A percentile compares a stretch with the other conserved stretches of the same genome.
These are phyloP conservation scores for Zingel zingel DNA, from an alignment of 2,113 vertebrate genomes.

Conservation along the genomic window DNA sequence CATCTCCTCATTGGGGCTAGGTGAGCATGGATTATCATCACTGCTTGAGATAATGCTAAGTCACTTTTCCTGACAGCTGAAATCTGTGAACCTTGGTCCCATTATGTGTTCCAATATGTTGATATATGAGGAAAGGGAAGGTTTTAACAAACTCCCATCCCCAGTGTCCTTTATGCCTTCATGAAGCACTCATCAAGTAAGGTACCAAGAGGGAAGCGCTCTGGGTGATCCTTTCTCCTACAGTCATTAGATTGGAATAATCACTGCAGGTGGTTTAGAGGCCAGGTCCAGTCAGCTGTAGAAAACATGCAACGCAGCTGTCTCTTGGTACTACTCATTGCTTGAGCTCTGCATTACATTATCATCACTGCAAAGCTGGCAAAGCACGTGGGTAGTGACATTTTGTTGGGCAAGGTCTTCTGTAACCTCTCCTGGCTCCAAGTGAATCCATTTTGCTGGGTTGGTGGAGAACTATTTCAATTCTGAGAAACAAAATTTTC, in stretches of 20 bases:
- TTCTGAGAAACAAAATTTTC: not conserved
- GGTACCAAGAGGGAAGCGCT: constrained; percentile 30
- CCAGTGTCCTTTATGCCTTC: constrained; percentile 38
- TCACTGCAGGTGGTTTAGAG: constrained; percentile 46
- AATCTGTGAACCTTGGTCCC: constrained; percentile 53
- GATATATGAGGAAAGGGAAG: constrained; percentile 18
- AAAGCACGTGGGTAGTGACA: not conserved
- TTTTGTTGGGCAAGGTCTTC: constrained; percentile 4
- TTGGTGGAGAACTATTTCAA: not conserved
- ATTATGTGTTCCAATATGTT: constrained; percentile 37
- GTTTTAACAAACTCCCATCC: constrained; percentile 24
- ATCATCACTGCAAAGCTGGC: not conserved
- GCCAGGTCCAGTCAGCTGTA: constrained; percentile 58
- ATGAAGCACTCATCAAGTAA: constrained; percentile 44
- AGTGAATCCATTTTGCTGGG: not conserved
- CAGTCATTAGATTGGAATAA: constrained; percentile 50
- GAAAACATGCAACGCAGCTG: constrained; percentile 46
- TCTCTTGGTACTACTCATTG: constrained; percentile 36
- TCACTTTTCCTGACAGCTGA: constrained; percentile 38
- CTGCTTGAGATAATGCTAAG: constrained; percentile 45
- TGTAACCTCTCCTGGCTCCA: not conserved
- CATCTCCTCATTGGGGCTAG: constrained; percentile 62
- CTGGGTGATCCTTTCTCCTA: constrained; percentile 45
- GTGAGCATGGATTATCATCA: constrained; percentile 62
- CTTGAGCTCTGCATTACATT: constrained; percentile 26